These are phyloP conservation scores for Meganola albula DNA, from an alignment of 2,888 invertebrate species.

Conservation along the genomic window DNA sequence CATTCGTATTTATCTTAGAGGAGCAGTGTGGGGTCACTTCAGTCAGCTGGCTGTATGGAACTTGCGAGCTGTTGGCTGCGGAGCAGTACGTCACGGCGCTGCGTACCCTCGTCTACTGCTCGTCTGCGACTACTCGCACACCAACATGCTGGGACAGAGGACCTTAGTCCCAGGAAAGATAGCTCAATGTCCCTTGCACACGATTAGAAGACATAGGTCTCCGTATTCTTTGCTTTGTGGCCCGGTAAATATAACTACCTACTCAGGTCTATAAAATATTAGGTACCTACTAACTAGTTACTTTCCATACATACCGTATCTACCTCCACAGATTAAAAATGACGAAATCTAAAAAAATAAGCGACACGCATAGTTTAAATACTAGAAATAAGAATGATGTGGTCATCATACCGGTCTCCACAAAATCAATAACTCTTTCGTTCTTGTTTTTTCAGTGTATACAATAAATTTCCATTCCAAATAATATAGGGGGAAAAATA, in stretches of 20 bases:
- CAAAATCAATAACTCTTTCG: too few species aligned
- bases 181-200: slow-evolving; percentile 47
- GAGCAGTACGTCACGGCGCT: slow-evolving; percentile 52
- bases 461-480: too few species aligned
- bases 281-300: too few species aligned
- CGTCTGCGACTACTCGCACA: slow-evolving; percentile 70
- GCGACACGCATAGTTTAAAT: too few species aligned
- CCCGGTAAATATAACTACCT: slow-evolving; percentile 50
- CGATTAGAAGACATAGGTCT: slow-evolving; percentile 34
- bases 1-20: slow-evolving; percentile 33
- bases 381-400: too few species aligned
- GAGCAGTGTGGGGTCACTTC: slow-evolving; percentile 65
- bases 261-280: too few species aligned
- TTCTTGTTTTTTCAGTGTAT: too few species aligned
- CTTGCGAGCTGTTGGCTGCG: slow-evolving; percentile 61
- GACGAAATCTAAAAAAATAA: too few species aligned
- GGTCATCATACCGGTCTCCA: too few species aligned
- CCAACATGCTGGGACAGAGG: slow-evolving; percentile 65
- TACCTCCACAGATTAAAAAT: too few species aligned
- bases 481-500: too few species aligned
- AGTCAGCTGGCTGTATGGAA: slow-evolving; percentile 65
- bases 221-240: slow-evolving; percentile 53
- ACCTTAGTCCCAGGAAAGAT: slow-evolving; percentile 47
- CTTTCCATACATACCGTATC: too few species aligned
- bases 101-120: slow-evolving; percentile 45